These are phyloP conservation scores for Axis porcinus DNA, from an alignment of 2,113 vertebrate species.

Conservation along the genomic window DNA sequence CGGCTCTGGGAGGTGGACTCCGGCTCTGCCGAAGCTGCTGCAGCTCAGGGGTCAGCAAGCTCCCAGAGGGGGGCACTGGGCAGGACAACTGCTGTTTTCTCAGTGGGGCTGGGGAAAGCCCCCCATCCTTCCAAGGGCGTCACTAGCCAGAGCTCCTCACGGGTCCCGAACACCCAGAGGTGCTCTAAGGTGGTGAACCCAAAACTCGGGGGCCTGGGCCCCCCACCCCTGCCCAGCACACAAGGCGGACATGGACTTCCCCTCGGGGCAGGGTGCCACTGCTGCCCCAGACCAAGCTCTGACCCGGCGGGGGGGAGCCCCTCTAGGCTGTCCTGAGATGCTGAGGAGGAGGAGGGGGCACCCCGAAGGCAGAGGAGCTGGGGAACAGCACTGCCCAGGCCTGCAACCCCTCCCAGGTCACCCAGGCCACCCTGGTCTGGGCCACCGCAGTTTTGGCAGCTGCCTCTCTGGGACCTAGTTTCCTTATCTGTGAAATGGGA, in stretches of 20 bases:
- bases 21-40: not conserved
- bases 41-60: not conserved
- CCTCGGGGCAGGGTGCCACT: not conserved
- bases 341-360: not conserved
- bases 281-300: not conserved
- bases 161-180: rapidly evolving
- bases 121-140: not conserved
- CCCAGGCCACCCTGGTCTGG: rapidly evolving
- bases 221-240: rapidly evolving
- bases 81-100: not conserved
- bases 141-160: not conserved
- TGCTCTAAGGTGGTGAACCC: not conserved
- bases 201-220: not conserved
- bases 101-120: not conserved
- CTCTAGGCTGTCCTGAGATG: not conserved
- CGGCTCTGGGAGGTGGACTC: not conserved
- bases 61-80: too few species aligned
- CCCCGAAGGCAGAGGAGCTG: not conserved
- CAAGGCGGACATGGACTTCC: not conserved
- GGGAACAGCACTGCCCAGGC: not conserved
- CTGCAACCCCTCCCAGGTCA: rapidly evolving
- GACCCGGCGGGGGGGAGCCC: not conserved
- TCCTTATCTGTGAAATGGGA: not conserved
- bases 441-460: not conserved
- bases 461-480: not conserved